Percentiles rank a stretch among this genome's conserved stretches.
Conservation (phyloP, 53 echinoderm and acorn worm species). For the Apostichopus leukothele region DNA sequence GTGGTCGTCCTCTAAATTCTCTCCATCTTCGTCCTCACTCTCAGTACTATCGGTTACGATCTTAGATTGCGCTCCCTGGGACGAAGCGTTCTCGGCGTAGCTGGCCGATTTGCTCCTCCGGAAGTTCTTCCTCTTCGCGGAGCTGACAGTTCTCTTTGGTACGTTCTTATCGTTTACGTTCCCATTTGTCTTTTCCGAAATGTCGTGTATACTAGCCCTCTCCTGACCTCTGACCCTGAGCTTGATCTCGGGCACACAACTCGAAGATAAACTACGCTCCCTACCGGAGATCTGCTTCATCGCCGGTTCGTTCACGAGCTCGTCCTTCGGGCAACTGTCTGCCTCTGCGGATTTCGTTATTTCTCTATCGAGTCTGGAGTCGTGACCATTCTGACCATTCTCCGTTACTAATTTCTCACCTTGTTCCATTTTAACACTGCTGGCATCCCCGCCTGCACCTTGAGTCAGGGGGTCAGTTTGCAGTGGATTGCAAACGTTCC, state of each 20-base stretch:
- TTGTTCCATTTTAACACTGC: background rate
- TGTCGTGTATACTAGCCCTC: constrained; percentile 21
- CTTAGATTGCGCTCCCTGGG: constrained; percentile 14
- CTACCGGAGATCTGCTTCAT: background rate
- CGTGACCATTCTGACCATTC: background rate
- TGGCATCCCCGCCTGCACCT: background rate
- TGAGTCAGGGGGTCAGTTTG: background rate
- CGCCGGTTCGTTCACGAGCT: background rate
- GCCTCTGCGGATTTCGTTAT: background rate
- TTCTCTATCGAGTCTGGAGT: background rate
- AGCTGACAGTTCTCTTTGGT: constrained; percentile 22
- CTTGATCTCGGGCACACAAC: constrained; percentile 14
- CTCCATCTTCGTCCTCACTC: constrained; percentile 63
- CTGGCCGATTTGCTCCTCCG: constrained; percentile 38
- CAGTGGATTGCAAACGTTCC: constrained; percentile 24
- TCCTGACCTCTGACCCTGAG: constrained; percentile 24
- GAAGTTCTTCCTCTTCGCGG: constrained; percentile 35
- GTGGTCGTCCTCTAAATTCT: constrained; percentile 61
- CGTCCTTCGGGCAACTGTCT: background rate
- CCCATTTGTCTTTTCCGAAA: constrained; percentile 7
- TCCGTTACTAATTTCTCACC: background rate
- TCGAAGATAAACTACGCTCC: constrained; percentile 38
- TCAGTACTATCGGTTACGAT: constrained; percentile 73
- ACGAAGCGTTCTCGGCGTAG: constrained; percentile 28
- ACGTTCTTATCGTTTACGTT: background rate